Evolutionary conservation across 2,888 invertebrate species (phyloP), one percentile per base, ranked within the genome.

Genomic region (Acronicta aceris): DNA sequence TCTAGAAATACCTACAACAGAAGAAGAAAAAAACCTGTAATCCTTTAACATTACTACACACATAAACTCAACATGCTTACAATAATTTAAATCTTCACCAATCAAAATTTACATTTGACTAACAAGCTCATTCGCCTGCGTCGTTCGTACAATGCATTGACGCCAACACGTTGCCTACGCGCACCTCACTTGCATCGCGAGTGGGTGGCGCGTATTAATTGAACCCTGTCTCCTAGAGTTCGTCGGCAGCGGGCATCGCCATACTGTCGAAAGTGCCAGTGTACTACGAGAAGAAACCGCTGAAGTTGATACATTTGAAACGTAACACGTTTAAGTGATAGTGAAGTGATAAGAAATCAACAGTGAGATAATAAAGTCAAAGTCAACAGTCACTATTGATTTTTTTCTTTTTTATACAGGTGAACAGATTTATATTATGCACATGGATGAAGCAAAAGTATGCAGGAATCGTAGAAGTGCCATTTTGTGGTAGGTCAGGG

Each of bases 121-220:
- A 68, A 68, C 59, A 59, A 73, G 57, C 51, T 15, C 0, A n/a
- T 41, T 43, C 8, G 8, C 21, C 8, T 12, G 17, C 30, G 45
- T 47, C 46, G 17, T 25, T 21, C 16, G 25, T n/a, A 56, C 52
- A 63, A 67, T 70, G 53, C 46, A 42, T 59, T 51, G n/a, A 47
- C 68, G 41, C 74, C 71, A 74, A 74, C 74, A 54, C 70, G 10
- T 40, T 47, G 7, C 51, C 64, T 57, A 63, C 67, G 53, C 67
- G 15, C 33, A 33, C 10, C 25, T 15, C 42, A 38, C 68, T 62
- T 56, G 63, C 59, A 61, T 40, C 5, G 25, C 17, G 12, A 46
- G 40, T 71, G 69, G 70, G 69, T 40, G 33, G 48, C n/a, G 38
- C 9, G 46, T 54, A 51, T 38, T 21, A 68, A 73, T 73, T 55